Conservation (phyloP, 2,797 vertebrate genomes). For the Onychomys arenicola region DNA sequence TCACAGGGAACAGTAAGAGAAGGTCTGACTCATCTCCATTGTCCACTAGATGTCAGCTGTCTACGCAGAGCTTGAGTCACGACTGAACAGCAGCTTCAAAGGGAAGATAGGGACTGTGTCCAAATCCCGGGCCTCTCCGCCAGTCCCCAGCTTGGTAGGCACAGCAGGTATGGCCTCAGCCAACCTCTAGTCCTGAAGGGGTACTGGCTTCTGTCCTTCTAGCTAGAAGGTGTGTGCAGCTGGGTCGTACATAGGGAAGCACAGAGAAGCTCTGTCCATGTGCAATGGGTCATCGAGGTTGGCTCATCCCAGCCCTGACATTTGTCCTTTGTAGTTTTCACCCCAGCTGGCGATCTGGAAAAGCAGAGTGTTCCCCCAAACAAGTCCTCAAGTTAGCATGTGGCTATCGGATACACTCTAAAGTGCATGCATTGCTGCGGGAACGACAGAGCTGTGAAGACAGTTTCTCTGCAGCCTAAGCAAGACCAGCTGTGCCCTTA, state of each 20-base stretch:
- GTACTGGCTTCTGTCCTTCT: not conserved
- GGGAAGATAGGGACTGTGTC: slow-evolving; percentile 88
- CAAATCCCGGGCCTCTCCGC: slow-evolving; percentile 88
- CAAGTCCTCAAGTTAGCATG: not conserved
- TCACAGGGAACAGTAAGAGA: accelerated
- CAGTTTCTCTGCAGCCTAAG: not conserved
- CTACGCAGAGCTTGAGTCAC: slow-evolving; percentile 95
- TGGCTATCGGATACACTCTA: not conserved
- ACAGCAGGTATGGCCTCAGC: slow-evolving; percentile 85
- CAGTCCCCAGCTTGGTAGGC: slow-evolving; percentile 88
- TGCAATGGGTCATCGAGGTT: not conserved
- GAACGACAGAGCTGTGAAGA: not conserved
- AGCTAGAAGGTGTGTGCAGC: too few species aligned
- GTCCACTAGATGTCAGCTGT: slow-evolving; percentile 94
- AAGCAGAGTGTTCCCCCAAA: not conserved
- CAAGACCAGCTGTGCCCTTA: not conserved
- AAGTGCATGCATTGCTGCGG: not conserved
- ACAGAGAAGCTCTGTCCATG: not conserved
- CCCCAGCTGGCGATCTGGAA: not conserved
- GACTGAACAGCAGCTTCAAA: slow-evolving; percentile 90
- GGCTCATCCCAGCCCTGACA: not conserved
- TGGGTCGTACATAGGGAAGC: not conserved
- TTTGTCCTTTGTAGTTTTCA: not conserved
- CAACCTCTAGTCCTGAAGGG: not conserved
- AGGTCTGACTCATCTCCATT: accelerated